Evolutionary conservation across 2,888 invertebrate genomes (phyloP).

Genomic region (Thecocarcelia acutangulata): DNA sequence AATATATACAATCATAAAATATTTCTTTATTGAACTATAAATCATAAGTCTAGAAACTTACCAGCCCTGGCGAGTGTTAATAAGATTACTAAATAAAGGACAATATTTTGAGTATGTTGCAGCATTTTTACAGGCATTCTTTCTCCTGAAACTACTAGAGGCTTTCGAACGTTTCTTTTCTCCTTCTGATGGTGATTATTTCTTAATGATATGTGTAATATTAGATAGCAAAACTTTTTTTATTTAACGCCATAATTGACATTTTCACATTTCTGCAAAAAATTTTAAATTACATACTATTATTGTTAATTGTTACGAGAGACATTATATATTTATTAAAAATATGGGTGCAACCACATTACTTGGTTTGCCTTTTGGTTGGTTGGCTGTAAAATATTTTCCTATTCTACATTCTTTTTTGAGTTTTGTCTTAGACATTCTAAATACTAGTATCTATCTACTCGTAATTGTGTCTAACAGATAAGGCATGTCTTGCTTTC

Average conservation of each 20-base stretch:
- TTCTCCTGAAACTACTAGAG: background rate
- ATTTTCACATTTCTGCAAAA: constrained; percentile 28
- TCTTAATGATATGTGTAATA: constrained; percentile 45
- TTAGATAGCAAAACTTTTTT: constrained; percentile 35
- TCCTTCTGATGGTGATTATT: background rate
- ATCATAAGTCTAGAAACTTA: constrained; percentile 23
- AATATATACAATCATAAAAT: constrained; percentile 1
- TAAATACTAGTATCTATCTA: constrained; percentile 1
- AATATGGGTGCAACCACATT: constrained; percentile 48
- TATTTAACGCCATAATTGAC: constrained; percentile 44
- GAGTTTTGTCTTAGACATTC: constrained; percentile 53
- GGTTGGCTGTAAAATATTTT: constrained; percentile 1
- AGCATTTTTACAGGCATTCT: constrained; percentile 13
- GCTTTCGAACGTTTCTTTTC: background rate
- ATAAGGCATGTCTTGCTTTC: constrained; percentile 66
- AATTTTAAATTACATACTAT: background rate
- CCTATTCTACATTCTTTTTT: constrained; percentile 35
- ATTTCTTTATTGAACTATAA: background rate
- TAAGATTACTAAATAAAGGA: constrained; percentile 38
- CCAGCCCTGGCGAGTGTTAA: constrained; percentile 40
- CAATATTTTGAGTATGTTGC: constrained; percentile 33
- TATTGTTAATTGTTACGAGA: constrained; percentile 9
- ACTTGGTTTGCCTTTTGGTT: constrained; percentile 7
- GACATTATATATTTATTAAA: constrained; percentile 8
- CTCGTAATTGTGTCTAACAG: constrained; percentile 62